These are phyloP conservation scores for Antheraea assamensis DNA, from an alignment of 2,888 invertebrate species.

Conservation along the genomic window DNA sequence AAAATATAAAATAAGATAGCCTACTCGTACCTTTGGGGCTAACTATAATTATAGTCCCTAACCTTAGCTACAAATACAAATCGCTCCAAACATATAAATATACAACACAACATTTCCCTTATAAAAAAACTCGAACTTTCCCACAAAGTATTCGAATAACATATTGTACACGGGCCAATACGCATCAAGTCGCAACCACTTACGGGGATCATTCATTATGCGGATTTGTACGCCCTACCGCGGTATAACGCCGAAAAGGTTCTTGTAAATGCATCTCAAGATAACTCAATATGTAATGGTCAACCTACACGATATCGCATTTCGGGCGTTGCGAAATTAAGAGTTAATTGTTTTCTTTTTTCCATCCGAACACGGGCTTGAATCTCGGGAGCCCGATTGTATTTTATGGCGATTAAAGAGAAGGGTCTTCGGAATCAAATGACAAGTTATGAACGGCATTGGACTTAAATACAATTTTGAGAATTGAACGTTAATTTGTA, in stretches of 20 bases:
- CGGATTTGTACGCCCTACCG: slow-evolving; percentile 37
- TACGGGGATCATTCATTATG: slow-evolving; percentile 43
- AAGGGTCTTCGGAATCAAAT: slow-evolving; percentile 39
- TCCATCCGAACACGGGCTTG: slow-evolving; percentile 45
- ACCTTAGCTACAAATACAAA: background rate
- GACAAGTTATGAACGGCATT: slow-evolving; percentile 30
- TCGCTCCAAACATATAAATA: background rate
- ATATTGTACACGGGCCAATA: slow-evolving; percentile 19
- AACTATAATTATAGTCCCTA: background rate
- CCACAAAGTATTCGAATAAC: slow-evolving; percentile 13
- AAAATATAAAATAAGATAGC: no score
- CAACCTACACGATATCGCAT: slow-evolving; percentile 53
- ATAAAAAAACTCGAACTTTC: slow-evolving; percentile 6
- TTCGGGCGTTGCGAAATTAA: slow-evolving; percentile 64
- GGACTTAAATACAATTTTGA: slow-evolving; percentile 21
- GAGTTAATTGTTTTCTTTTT: slow-evolving; percentile 58
- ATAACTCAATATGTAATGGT: slow-evolving; percentile 52
- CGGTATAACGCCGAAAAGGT: slow-evolving; percentile 29
- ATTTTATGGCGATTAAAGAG: slow-evolving; percentile 54
- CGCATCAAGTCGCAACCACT: slow-evolving; percentile 37
- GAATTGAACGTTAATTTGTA: background rate
- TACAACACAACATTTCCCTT: background rate
- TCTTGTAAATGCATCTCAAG: slow-evolving; percentile 46
- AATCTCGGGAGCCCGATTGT: slow-evolving; percentile 46
- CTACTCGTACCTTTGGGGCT: no score